Percentiles rank a stretch among this genome's conserved stretches.
These are phyloP conservation scores for Poecilia picta DNA, from an alignment of 2,797 vertebrate genomes.

Conservation along the genomic window DNA sequence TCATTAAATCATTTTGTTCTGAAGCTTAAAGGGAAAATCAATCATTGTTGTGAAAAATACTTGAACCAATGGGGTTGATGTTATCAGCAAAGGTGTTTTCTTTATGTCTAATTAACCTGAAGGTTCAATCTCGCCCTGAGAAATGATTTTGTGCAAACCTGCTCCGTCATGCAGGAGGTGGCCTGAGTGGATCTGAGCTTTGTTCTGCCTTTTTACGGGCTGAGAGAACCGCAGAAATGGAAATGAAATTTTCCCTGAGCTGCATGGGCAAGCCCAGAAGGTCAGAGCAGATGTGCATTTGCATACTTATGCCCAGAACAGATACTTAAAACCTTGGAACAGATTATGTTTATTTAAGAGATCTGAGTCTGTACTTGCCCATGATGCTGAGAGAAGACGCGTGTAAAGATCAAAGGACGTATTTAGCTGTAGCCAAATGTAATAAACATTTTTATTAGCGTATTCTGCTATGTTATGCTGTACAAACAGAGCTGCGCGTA, in stretches of 20 bases:
- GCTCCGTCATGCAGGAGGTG: neutral
- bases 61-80: neutral
- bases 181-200: neutral
- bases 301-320: neutral
- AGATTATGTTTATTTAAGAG: neutral
- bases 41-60: neutral
- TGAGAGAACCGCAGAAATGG: constrained; percentile 4
- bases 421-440: neutral
- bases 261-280: constrained; percentile 32
- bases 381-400: neutral
- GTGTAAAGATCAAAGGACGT: neutral
- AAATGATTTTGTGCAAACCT: constrained; percentile 9
- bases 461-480: neutral
- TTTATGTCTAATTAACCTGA: neutral
- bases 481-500: neutral
- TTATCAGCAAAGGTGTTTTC: constrained; percentile 7
- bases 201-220: neutral
- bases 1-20: constrained; percentile 1
- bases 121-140: neutral
- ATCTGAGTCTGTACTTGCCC: constrained; percentile 14
- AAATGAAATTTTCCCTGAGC: constrained; percentile 9
- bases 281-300: constrained; percentile 7
- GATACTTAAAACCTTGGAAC: constrained; percentile 4
- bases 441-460: neutral
- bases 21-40: neutral